Conservation (phyloP, 1,140 invertebrate genomes). For the Onthophagus taurus region DNA sequence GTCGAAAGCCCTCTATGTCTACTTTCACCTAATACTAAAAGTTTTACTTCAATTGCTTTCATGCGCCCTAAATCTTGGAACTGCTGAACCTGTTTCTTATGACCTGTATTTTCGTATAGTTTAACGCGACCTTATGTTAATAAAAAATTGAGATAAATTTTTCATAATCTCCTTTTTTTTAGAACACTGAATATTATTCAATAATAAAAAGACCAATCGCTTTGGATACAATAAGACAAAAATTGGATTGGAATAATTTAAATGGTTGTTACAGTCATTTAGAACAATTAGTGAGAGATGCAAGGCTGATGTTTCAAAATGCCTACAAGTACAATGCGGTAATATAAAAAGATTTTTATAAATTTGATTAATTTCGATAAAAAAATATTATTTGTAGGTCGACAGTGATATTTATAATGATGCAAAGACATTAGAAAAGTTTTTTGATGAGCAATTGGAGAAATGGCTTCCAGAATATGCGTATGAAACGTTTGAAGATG, state of each 20-base stretch:
- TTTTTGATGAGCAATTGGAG: slow-evolving; percentile 71
- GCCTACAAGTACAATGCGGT: slow-evolving; percentile 77
- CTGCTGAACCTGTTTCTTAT: too few relatives aligned
- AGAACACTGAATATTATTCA: slow-evolving; percentile 69
- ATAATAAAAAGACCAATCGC: slow-evolving; percentile 74
- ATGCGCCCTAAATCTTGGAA: too few relatives aligned
- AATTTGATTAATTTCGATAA: not conserved
- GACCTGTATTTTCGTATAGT: too few relatives aligned
- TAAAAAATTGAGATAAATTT: too few relatives aligned
- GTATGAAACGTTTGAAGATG: slow-evolving; percentile 44
- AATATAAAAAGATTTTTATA: slow-evolving; percentile 38
- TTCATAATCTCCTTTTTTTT: slow-evolving; percentile 24
- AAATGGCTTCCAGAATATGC: slow-evolving; percentile 73
- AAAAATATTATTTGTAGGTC: slow-evolving; percentile 45
- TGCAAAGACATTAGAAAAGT: slow-evolving; percentile 74
- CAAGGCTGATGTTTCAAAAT: slow-evolving; percentile 79
- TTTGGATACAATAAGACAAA: slow-evolving; percentile 69
- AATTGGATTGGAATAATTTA: slow-evolving; percentile 59
- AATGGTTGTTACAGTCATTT: slow-evolving; percentile 68
- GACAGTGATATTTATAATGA: slow-evolving; percentile 75
- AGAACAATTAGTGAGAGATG: slow-evolving; percentile 69
- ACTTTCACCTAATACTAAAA: not conserved
- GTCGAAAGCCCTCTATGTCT: too few relatives aligned
- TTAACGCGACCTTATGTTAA: too few relatives aligned
- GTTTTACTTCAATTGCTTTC: too few relatives aligned